These are phyloP conservation scores for Ellobium chinense DNA, from an alignment of 2,888 invertebrate species.

Conservation along the genomic window DNA sequence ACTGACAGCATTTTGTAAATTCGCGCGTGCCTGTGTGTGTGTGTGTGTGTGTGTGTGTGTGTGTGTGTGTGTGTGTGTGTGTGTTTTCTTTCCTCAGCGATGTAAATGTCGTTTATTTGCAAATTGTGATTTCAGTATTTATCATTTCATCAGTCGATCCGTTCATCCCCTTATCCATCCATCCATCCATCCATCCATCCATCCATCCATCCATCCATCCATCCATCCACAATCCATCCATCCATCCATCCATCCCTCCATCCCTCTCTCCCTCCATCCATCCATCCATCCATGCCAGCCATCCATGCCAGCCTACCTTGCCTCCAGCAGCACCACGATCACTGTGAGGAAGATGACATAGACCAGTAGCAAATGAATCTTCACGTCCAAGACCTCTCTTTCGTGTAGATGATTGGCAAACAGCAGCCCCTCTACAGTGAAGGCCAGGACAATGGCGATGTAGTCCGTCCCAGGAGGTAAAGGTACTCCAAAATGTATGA, in stretches of 20 bases:
- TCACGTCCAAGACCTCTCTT: conserved; percentile 73
- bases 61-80: conserved; percentile 2
- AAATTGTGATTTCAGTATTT: no score
- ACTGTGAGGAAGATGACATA: conserved; percentile 77
- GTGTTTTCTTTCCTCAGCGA: no score
- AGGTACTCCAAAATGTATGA: conserved; percentile 72
- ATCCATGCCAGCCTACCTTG: conserved; percentile 54
- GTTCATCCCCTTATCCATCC: no score
- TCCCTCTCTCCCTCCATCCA: neutral
- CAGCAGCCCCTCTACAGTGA: conserved; percentile 79
- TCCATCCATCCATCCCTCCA: neutral
- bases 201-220: neutral
- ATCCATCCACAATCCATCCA: no score
- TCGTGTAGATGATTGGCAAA: conserved; percentile 81
- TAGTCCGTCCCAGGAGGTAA: conserved; percentile 80
- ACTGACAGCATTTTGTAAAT: no score
- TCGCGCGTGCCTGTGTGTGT: conserved; percentile 24
- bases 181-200: neutral
- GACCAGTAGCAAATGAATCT: conserved; percentile 80
- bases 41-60: conserved; percentile 15
- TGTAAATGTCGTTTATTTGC: no score
- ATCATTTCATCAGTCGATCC: no score
- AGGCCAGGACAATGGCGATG: conserved; percentile 76
- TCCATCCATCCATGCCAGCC: neutral
- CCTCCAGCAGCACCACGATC: conserved; percentile 76